A percentile compares a stretch with the other conserved stretches of the same genome.
phyloP scores from a whole-genome alignment of 2,797 vertebrate species.

The Lacerta agilis region DNA sequence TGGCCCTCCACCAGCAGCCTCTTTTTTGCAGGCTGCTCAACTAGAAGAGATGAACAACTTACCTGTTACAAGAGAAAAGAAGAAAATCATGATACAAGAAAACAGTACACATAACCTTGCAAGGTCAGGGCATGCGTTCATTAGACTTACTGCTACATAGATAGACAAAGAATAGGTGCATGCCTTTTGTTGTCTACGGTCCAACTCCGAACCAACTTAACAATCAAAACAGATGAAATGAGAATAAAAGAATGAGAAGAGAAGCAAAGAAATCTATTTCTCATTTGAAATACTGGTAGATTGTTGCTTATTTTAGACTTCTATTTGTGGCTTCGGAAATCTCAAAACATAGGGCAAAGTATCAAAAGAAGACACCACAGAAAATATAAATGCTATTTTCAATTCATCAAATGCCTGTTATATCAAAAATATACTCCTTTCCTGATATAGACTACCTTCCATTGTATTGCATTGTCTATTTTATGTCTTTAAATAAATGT shows the following conservation, averaged over 20 bases:
- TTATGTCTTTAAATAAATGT: background rate
- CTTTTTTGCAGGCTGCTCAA: constrained; percentile 83
- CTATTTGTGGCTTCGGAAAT: background rate
- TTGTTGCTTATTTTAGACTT: background rate
- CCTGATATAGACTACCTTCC: background rate
- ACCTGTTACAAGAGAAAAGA: constrained; percentile 82
- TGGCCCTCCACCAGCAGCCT: constrained; percentile 80
- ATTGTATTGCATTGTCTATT: background rate
- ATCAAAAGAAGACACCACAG: background rate
- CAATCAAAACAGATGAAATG: constrained; percentile 31
- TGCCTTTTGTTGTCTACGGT: constrained; percentile 5
- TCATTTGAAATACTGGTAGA: background rate
- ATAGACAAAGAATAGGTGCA: background rate
- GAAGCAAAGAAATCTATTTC: background rate
- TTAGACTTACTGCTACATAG: rapidly evolving
- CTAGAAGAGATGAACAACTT: constrained; percentile 92
- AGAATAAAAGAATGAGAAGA: constrained; percentile 25
- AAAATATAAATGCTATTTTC: background rate
- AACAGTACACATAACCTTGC: background rate
- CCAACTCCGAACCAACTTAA: constrained; percentile 22
- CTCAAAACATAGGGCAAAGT: background rate
- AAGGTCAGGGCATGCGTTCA: background rate
- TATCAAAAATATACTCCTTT: background rate
- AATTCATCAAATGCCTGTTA: background rate
- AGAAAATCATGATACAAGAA: constrained; percentile 45